These are phyloP conservation scores for Falco concolor DNA, from an alignment of 2,797 vertebrate species.

Conservation along the genomic window DNA sequence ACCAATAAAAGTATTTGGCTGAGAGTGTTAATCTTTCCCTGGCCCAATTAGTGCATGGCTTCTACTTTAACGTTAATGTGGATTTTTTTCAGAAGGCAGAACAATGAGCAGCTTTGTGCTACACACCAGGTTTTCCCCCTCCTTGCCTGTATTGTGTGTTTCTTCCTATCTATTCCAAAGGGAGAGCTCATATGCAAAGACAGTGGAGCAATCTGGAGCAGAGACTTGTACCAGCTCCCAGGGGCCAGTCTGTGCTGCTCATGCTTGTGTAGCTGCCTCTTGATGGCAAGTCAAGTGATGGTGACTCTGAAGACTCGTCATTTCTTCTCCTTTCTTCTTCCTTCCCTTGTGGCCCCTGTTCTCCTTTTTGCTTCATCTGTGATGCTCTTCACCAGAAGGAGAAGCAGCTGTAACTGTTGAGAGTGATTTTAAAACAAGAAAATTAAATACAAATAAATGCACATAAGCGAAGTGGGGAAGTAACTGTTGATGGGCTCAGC, in stretches of 20 bases:
- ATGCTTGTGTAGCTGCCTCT: not conserved
- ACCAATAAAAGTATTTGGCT: constrained; percentile 21
- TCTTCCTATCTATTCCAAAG: constrained; percentile 63
- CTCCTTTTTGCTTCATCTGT: constrained; percentile 20
- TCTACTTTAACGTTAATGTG: not conserved
- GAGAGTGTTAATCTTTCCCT: constrained; percentile 40
- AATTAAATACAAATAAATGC: not conserved
- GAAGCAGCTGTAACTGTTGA: not conserved
- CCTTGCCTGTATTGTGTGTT: constrained; percentile 14
- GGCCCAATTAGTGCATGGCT: constrained; percentile 52
- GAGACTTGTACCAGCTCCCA: not conserved
- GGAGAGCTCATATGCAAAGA: constrained; percentile 25
- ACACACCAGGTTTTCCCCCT: constrained; percentile 22
- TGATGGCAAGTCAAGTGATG: constrained; percentile 8
- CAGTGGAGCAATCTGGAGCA: not conserved
- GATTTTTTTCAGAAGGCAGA: not conserved
- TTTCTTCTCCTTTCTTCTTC: constrained; percentile 56
- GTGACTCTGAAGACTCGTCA: constrained; percentile 27
- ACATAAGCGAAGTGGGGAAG: not conserved
- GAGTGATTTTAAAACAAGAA: not conserved
- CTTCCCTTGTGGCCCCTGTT: constrained; percentile 5
- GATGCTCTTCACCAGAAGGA: not conserved
- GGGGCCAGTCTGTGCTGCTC: not conserved
- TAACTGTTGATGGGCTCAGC: not conserved
- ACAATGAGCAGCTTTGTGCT: constrained; percentile 45